These are phyloP conservation scores for Xyliphius kryptos DNA, from an alignment of 2,113 vertebrate species.

Conservation along the genomic window DNA sequence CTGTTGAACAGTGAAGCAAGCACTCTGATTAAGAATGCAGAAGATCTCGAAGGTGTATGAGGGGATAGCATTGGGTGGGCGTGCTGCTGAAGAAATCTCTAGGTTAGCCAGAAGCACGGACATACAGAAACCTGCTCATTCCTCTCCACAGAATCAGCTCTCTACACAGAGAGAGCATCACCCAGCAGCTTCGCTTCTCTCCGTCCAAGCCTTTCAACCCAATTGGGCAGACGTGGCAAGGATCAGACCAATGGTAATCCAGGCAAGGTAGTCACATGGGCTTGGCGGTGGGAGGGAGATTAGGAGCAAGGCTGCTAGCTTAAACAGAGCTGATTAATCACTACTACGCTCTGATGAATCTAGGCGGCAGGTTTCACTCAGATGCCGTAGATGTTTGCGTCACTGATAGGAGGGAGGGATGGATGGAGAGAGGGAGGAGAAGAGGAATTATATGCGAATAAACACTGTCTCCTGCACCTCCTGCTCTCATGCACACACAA, in stretches of 20 bases:
- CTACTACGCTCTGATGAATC: slow-evolving; percentile 43
- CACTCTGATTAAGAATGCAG: slow-evolving; percentile 15
- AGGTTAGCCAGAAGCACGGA: too few relatives aligned
- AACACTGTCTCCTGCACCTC: slow-evolving; percentile 28
- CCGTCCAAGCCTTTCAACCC: slow-evolving; percentile 68
- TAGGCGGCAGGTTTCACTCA: slow-evolving; percentile 48
- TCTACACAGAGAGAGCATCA: slow-evolving; percentile 61
- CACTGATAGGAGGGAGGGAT: slow-evolving; percentile 15
- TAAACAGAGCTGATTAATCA: slow-evolving; percentile 55
- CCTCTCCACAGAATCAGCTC: slow-evolving; percentile 23
- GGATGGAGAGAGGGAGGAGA: not conserved
- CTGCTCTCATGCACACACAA: slow-evolving; percentile 41
- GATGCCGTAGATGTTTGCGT: slow-evolving; percentile 31
- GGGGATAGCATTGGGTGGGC: not conserved
- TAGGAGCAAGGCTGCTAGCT: slow-evolving; percentile 40
- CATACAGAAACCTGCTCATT: slow-evolving; percentile 26
- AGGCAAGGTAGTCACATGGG: slow-evolving; percentile 62
- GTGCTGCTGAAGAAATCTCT: slow-evolving; percentile 12
- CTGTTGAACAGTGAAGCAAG: slow-evolving; percentile 28
- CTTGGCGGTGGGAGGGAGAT: slow-evolving; percentile 36
- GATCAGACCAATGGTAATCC: slow-evolving; percentile 74
- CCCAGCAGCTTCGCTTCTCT: slow-evolving; percentile 78
- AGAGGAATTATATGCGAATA: slow-evolving; percentile 25
- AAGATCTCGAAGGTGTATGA: slow-evolving; percentile 1
- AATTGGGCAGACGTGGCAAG: slow-evolving; percentile 74